Evolutionary conservation across 30 jellyfish, hydroid and myxozoan genomes (phyloP).

Genomic region (Aurelia aurita): DNA sequence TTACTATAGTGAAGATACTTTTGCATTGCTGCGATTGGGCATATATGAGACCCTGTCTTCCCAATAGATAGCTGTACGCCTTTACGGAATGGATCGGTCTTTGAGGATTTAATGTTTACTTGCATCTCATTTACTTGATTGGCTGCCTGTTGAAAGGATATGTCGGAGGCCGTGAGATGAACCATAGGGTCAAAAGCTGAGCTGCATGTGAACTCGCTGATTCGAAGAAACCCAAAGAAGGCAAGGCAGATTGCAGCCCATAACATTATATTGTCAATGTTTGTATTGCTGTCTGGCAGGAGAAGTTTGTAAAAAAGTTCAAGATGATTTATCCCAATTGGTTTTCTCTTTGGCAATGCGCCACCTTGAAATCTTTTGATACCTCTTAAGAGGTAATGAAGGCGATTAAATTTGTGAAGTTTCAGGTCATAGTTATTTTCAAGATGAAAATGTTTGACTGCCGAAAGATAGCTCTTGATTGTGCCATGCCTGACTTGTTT

Average conservation of each 20-base stretch:
- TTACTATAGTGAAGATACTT: not conserved
- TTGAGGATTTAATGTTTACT: not conserved
- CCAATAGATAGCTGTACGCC: not conserved
- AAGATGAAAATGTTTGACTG: slow-evolving; percentile 5
- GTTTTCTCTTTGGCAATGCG: not conserved
- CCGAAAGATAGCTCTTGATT: not conserved
- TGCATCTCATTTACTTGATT: not conserved
- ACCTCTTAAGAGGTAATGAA: not conserved
- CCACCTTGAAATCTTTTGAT: not conserved
- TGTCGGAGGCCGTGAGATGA: not conserved
- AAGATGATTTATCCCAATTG: not conserved
- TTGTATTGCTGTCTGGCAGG: not conserved
- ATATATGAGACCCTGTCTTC: not conserved
- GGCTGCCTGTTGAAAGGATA: not conserved
- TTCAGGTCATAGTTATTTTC: not conserved
- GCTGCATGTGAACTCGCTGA: slow-evolving; percentile 9
- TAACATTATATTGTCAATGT: slow-evolving; percentile 3
- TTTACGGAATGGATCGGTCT: slow-evolving; percentile 36
- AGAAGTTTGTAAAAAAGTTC: not conserved
- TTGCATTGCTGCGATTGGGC: slow-evolving; percentile 22
- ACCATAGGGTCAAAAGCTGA: not conserved
- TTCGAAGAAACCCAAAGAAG: slow-evolving; percentile 26
- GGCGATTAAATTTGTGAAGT: not conserved
- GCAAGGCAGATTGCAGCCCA: slow-evolving; percentile 9
- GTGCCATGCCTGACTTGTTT: slow-evolving; percentile 1